phyloP scores from a whole-genome alignment of 2,888 invertebrate genomes.

The Dione vanillae region DNA sequence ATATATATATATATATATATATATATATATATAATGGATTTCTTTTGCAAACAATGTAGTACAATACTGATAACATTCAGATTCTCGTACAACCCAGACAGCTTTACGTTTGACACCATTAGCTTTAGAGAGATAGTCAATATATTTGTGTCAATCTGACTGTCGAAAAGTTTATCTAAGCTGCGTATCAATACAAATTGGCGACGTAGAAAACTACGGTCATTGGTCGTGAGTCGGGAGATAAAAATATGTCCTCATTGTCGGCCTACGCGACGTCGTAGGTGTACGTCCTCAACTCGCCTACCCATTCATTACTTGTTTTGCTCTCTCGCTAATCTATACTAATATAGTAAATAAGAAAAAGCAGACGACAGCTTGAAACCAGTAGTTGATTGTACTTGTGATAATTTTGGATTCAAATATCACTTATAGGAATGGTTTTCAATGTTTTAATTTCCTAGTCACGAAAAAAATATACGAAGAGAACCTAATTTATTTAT shows the following conservation, averaged over 20 bases:
- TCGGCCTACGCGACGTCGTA: slow-evolving; percentile 41
- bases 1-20: not conserved
- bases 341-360: slow-evolving; percentile 27
- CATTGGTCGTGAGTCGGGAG: slow-evolving; percentile 41
- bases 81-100: slow-evolving; percentile 37
- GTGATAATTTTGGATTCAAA: not conserved
- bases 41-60: slow-evolving; percentile 1
- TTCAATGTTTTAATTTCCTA: not conserved
- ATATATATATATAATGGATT: not conserved
- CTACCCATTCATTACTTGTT: slow-evolving; percentile 36
- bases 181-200: slow-evolving; percentile 35
- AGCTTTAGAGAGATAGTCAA: slow-evolving; percentile 10
- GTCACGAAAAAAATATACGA: too few relatives aligned
- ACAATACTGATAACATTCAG: slow-evolving; percentile 18
- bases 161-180: slow-evolving; percentile 34
- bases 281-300: slow-evolving; percentile 34
- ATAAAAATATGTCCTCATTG: slow-evolving; percentile 46
- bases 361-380: not conserved
- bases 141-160: slow-evolving; percentile 39
- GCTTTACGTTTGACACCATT: slow-evolving; percentile 40
- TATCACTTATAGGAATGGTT: not conserved
- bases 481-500: too few relatives aligned
- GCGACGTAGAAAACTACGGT: slow-evolving; percentile 40
- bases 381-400: not conserved
- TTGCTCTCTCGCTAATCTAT: slow-evolving; percentile 25